Percentiles rank a stretch among this genome's conserved stretches.
Conservation (phyloP, 2,113 vertebrate genomes). For the Cyanoramphus novaezelandiae region DNA sequence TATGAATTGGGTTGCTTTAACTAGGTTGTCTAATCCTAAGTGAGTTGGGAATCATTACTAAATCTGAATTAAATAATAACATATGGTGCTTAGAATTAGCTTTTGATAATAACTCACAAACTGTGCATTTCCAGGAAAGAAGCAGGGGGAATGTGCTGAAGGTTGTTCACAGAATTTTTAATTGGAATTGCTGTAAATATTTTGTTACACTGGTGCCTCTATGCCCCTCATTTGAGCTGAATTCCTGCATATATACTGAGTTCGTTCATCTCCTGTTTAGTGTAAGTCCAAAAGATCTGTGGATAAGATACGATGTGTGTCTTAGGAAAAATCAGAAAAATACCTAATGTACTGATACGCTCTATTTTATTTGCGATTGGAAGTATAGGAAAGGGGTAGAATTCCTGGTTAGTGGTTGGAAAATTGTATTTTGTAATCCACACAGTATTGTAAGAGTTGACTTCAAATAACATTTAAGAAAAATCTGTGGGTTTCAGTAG, state of each 20-base stretch:
- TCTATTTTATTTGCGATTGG: not conserved
- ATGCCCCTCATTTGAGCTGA: not conserved
- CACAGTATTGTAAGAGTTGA: not conserved
- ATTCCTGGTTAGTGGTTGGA: not conserved
- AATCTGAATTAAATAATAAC: not conserved
- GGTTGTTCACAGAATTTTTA: not conserved
- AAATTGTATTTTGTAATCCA: not conserved
- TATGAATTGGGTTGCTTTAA: not conserved
- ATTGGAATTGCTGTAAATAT: not conserved
- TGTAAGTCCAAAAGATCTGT: not conserved
- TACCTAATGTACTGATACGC: not conserved
- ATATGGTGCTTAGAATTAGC: not conserved
- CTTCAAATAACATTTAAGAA: not conserved
- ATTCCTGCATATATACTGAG: not conserved
- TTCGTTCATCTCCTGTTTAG: not conserved
- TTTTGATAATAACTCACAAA: not conserved
- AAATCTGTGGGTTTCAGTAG: not conserved
- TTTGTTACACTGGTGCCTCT: not conserved
- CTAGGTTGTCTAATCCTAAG: not conserved
- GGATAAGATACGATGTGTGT: accelerated
- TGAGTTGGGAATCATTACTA: not conserved
- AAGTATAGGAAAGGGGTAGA: not conserved
- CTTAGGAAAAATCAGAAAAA: not conserved
- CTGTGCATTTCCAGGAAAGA: not conserved
- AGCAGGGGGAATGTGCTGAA: not conserved